phyloP scores from a whole-genome alignment of 2,797 vertebrate genomes.

The Diglossa cyanea region DNA sequence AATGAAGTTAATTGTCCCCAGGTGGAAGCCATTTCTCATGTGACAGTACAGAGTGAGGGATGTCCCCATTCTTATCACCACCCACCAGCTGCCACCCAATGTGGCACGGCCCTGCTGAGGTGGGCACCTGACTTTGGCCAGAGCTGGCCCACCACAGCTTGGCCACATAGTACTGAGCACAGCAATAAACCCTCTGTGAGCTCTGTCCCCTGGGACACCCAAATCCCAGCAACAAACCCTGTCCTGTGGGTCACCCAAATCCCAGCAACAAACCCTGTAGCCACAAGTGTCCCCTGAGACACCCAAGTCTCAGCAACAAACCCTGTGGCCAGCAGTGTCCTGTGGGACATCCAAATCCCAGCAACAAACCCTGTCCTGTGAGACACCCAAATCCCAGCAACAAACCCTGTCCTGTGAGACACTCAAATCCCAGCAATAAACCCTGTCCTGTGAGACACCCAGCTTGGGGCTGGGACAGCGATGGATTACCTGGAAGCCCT shows the following conservation, averaged over 20 bases:
- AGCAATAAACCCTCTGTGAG: not conserved
- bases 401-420: not conserved
- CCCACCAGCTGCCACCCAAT: not conserved
- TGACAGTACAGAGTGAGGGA: not conserved
- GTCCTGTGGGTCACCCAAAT: not conserved
- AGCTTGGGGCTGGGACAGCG: fast-evolving
- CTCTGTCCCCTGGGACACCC: not conserved
- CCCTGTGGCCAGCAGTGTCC: not conserved
- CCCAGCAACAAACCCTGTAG: not conserved
- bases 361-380: not conserved
- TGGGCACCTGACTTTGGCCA: not conserved
- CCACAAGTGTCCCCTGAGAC: not conserved
- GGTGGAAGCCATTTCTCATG: not conserved
- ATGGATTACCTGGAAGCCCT: not conserved
- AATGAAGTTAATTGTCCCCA: fast-evolving
- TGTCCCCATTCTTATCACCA: fast-evolving
- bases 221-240: not conserved
- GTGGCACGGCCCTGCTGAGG: not conserved
- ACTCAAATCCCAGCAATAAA: not conserved
- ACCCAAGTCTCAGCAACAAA: not conserved
- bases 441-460: not conserved
- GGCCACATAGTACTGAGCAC: fast-evolving
- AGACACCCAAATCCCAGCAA: not conserved
- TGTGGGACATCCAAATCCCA: not conserved
- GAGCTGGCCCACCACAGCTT: not conserved